Evolutionary conservation across 2,888 invertebrate genomes (phyloP).

Genomic region (Hedychridium roseum): DNA sequence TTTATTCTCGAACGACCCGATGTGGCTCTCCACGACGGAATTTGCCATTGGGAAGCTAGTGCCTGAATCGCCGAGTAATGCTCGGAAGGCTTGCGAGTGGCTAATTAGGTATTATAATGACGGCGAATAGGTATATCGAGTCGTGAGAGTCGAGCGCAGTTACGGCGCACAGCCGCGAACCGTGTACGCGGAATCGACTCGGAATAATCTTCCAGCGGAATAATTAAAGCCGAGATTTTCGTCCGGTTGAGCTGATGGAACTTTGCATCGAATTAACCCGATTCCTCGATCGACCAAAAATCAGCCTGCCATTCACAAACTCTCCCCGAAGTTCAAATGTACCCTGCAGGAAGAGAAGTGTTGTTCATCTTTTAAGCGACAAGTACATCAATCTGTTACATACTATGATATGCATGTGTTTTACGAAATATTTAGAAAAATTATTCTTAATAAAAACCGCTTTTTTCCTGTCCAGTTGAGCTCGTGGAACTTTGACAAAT

Average conservation of each 20-base stretch:
- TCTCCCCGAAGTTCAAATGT: too few species aligned
- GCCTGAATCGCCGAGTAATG: conserved; percentile 38
- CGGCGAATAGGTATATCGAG: conserved; percentile 36
- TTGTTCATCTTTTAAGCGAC: too few species aligned
- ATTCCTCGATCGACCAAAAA: too few species aligned
- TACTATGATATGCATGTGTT: too few species aligned
- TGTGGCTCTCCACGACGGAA: conserved; percentile 25
- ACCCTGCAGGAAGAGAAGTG: too few species aligned
- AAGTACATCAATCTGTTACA: too few species aligned
- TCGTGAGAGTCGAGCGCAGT: conserved; percentile 16
- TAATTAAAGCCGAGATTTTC: conserved; percentile 31
- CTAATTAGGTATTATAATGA: conserved; percentile 57
- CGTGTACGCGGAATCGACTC: conserved; percentile 5
- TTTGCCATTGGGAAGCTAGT: conserved; percentile 34
- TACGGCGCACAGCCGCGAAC: conserved; percentile 11
- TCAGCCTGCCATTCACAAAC: too few species aligned
- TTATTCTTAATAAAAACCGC: too few species aligned
- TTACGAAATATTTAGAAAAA: too few species aligned
- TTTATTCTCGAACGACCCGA: conserved; percentile 43
- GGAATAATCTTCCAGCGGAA: conserved; percentile 30
- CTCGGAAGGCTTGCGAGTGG: conserved; percentile 29
- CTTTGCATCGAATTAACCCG: conserved; percentile 20
- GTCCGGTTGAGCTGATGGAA: conserved; percentile 5
- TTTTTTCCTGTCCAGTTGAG: too few species aligned
- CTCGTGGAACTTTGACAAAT: too few species aligned